Base-by-base conservation (phyloP, 2,797 vertebrate genomes). In the Coregonus ussuriensis region DNA sequence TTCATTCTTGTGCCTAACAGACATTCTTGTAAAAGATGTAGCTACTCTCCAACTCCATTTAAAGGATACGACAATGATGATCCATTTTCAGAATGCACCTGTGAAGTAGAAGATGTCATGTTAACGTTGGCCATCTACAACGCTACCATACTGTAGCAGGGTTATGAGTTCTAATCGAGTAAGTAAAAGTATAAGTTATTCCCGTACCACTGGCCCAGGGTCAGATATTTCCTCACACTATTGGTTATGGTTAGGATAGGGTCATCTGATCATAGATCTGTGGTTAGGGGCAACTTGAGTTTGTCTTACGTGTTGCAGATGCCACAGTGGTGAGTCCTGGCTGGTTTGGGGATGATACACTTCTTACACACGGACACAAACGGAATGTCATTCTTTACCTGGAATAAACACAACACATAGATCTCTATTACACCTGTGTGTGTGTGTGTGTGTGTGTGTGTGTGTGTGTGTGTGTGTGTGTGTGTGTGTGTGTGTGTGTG, bases 261-360 rank as follows among this genome's bases (percentile, higher is more conserved):
- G 7, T 62, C n/a, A 62, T 25, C 59, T 25, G 59, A 63, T 63
- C n/a, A 3, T 11, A 13, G 59, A 63, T 63, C n/a, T 21, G 21
- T 7, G 18, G 15, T 33, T 68, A 6, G 31, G 31, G 66, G 25
- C 66, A 37, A 76, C 41, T 67, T 25, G 6, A 74, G 41, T 47
- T 0, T n/a, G 37, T 80, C 93, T 88, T 86, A 98, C 98, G 95
- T 96, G 89, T 97, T 99, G 91, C 98, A 99, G 90, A 99, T 99
- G 80, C 98, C 98, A 92, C 98, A 99, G 94, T 99, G 98, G 88
- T 99, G 98, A 33, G 97, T 97, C 85, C 98, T 95, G 68, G 98
- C 96, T 37, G 98, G 98, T 91, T 99, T 99, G 67, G 97, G 97
- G 41, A 96, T 93, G 81, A 99, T 96, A 83, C 98, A 99, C 89